A percentile compares a stretch with the other conserved stretches of the same genome.
These are phyloP conservation scores for Lithophane semibrunnea DNA, from an alignment of 2,888 invertebrate species.

Conservation along the genomic window DNA sequence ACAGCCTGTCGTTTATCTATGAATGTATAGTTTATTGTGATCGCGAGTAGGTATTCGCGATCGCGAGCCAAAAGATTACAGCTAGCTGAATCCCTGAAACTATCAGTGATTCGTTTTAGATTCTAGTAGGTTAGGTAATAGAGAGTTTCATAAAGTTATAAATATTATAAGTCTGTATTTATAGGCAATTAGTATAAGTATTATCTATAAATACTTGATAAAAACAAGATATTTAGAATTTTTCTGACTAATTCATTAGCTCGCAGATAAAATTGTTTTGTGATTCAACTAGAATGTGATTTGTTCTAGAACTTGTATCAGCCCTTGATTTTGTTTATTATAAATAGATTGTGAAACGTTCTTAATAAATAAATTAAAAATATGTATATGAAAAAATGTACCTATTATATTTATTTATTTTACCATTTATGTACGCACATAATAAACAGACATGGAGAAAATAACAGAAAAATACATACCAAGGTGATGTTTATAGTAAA, in stretches of 20 bases:
- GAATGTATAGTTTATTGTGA: slow-evolving; percentile 36
- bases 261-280: neutral
- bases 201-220: neutral
- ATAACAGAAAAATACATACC: too few relatives aligned
- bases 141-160: neutral
- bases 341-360: too few relatives aligned
- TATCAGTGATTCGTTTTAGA: slow-evolving; percentile 29
- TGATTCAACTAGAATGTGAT: neutral
- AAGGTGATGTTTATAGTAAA: too few relatives aligned
- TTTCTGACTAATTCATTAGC: neutral
- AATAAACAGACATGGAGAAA: too few relatives aligned
- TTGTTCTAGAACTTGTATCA: neutral
- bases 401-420: too few relatives aligned
- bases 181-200: neutral
- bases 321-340: neutral
- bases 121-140: slow-evolving; percentile 1
- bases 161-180: neutral
- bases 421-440: too few relatives aligned
- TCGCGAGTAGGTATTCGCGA: slow-evolving; percentile 24
- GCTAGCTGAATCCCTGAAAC: slow-evolving; percentile 12
- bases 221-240: neutral
- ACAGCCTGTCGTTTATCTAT: slow-evolving; percentile 18
- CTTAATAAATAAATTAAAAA: too few relatives aligned
- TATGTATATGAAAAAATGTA: too few relatives aligned
- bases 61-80: slow-evolving; percentile 49